These are phyloP conservation scores for Urocitellus parryii DNA, from an alignment of 2,113 vertebrate genomes.

Conservation along the genomic window DNA sequence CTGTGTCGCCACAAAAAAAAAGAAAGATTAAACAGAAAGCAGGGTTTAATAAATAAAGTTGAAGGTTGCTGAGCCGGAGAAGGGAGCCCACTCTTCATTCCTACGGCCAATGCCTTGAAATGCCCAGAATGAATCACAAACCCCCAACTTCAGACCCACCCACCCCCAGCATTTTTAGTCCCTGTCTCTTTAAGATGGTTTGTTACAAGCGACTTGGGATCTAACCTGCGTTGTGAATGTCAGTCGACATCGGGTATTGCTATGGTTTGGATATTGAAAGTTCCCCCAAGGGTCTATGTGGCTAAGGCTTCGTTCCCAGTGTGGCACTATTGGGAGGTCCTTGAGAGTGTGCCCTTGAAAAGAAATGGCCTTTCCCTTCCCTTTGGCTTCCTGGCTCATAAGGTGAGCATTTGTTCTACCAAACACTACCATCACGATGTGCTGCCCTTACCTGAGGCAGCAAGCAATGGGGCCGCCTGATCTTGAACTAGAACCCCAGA, in stretches of 20 bases:
- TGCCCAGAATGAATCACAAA: not conserved
- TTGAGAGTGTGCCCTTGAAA: not conserved
- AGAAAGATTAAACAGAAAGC: slow-evolving; percentile 76
- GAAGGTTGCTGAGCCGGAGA: slow-evolving; percentile 71
- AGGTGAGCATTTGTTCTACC: too few relatives aligned
- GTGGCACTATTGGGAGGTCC: not conserved
- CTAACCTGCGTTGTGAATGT: not conserved
- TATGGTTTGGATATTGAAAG: not conserved
- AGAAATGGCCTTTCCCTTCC: too few relatives aligned
- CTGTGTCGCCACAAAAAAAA: slow-evolving; percentile 71
- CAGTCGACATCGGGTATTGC: not conserved
- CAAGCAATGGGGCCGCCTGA: not conserved
- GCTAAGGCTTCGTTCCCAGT: not conserved
- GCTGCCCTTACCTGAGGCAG: not conserved
- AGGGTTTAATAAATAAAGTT: slow-evolving; percentile 74
- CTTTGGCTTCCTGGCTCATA: too few relatives aligned
- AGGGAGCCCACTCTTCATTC: slow-evolving; percentile 48
- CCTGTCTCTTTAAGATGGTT: not conserved
- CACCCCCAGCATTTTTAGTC: not conserved
- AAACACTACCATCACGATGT: too few relatives aligned
- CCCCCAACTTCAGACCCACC: not conserved
- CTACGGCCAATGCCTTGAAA: slow-evolving; percentile 50
- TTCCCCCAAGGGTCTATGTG: not conserved
- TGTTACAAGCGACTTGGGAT: not conserved
- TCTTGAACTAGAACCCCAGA: not conserved